Percentiles rank a stretch among this genome's conserved stretches.
phyloP scores from a whole-genome alignment of 2,797 vertebrate genomes.

The Chrysocyon brachyurus region DNA sequence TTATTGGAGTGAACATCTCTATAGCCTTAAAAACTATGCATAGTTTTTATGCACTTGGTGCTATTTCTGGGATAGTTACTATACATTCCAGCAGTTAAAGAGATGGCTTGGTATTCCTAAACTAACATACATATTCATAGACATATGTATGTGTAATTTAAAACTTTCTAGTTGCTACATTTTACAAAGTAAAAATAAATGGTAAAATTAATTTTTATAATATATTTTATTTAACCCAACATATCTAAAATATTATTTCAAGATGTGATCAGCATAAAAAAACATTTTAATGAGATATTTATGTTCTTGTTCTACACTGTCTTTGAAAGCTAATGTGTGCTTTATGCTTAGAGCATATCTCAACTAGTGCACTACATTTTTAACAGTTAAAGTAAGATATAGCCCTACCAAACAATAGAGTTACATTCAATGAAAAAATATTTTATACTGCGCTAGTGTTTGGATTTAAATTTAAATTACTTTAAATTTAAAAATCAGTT shows the following conservation, averaged over 20 bases:
- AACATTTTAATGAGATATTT: constrained; percentile 23
- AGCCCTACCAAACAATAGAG: constrained; percentile 2
- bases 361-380: background rate
- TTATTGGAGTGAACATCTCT: background rate
- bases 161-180: background rate
- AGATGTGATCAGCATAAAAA: constrained; percentile 24
- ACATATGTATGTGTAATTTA: background rate
- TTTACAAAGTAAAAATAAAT: constrained; percentile 31
- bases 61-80: background rate
- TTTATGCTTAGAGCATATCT: background rate
- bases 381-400: constrained; percentile 39
- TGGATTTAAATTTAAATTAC: constrained; percentile 43
- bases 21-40: background rate
- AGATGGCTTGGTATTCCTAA: background rate
- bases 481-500: constrained; percentile 35
- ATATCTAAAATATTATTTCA: constrained; percentile 24
- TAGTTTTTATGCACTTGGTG: background rate
- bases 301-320: background rate
- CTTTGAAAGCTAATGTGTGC: background rate
- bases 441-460: background rate
- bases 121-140: background rate
- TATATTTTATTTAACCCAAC: background rate
- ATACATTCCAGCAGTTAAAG: background rate
- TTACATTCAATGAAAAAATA: background rate
- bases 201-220: constrained; percentile 45